Evolutionary conservation across 2,797 vertebrate genomes (phyloP).

Genomic region (Enoplosus armatus): DNA sequence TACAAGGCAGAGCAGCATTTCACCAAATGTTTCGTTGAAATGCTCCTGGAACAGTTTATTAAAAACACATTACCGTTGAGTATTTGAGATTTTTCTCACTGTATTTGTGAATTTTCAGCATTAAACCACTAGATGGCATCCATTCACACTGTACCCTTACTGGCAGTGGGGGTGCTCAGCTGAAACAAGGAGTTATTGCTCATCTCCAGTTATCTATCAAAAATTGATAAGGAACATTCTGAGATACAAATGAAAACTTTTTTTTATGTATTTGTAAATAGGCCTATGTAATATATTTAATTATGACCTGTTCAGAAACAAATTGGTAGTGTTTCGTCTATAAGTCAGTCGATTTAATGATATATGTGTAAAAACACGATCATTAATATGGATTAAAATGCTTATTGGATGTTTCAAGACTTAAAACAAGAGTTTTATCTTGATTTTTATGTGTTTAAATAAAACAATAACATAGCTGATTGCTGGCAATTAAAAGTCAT

Average conservation of each 20-base stretch:
- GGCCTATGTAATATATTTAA: not conserved
- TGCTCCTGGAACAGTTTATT: not conserved
- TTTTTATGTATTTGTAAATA: not conserved
- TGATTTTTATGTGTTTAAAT: not conserved
- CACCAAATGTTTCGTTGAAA: not conserved
- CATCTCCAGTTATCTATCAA: not conserved
- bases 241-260: not conserved
- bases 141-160: not conserved
- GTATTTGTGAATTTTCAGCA: not conserved
- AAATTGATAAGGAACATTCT: not conserved
- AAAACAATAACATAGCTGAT: not conserved
- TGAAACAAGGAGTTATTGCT: not conserved
- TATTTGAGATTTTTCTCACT: no score
- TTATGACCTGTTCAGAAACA: not conserved
- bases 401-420: not conserved
- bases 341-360: not conserved
- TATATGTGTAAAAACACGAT: not conserved
- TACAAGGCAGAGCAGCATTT: not conserved
- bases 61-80: not conserved
- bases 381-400: not conserved
- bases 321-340: not conserved
- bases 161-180: not conserved
- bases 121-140: slow-evolving; percentile 70
- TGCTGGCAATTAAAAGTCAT: not conserved
- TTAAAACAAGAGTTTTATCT: not conserved